These are phyloP conservation scores for Parotocinclus haroldoi DNA, from an alignment of 2,797 vertebrate species.

Conservation along the genomic window DNA sequence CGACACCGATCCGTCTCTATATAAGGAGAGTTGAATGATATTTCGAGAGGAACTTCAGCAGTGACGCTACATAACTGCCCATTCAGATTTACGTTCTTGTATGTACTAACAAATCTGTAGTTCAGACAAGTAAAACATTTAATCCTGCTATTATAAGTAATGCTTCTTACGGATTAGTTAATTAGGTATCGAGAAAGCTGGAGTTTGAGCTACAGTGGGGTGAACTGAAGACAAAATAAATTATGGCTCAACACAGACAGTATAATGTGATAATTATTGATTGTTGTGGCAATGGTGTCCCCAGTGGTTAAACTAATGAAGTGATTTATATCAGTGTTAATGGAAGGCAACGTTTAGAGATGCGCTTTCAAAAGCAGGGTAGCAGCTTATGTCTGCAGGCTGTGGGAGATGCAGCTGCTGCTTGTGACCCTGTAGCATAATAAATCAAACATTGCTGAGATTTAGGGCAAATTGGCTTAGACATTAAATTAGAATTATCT, in stretches of 20 bases:
- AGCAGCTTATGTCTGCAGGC: slow-evolving; percentile 11
- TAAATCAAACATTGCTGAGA: slow-evolving; percentile 31
- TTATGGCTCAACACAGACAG: neutral
- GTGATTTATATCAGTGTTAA: slow-evolving; percentile 23
- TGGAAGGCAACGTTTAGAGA: slow-evolving; percentile 5
- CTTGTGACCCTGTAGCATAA: slow-evolving; percentile 21
- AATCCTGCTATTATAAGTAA: slow-evolving; percentile 6
- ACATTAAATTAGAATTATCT: no score
- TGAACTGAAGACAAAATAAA: neutral
- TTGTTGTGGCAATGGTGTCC: slow-evolving; percentile 20
- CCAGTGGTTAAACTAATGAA: slow-evolving; percentile 16
- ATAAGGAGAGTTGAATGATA: no score
- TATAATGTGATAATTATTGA: slow-evolving; percentile 32
- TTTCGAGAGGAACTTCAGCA: no score
- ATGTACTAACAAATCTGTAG: slow-evolving; percentile 15
- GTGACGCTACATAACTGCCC: no score
- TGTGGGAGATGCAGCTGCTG: neutral
- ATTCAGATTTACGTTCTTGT: no score
- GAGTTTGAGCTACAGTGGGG: neutral
- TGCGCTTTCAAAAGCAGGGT: slow-evolving; percentile 11
- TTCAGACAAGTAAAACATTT: slow-evolving; percentile 16
- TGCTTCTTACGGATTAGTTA: slow-evolving; percentile 11
- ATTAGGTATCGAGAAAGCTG: slow-evolving; percentile 3
- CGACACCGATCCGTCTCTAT: no score
- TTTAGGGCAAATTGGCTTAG: slow-evolving; percentile 8